These are phyloP conservation scores for Nothoprocta pentlandii DNA, from an alignment of 2,113 vertebrate genomes.

Conservation along the genomic window DNA sequence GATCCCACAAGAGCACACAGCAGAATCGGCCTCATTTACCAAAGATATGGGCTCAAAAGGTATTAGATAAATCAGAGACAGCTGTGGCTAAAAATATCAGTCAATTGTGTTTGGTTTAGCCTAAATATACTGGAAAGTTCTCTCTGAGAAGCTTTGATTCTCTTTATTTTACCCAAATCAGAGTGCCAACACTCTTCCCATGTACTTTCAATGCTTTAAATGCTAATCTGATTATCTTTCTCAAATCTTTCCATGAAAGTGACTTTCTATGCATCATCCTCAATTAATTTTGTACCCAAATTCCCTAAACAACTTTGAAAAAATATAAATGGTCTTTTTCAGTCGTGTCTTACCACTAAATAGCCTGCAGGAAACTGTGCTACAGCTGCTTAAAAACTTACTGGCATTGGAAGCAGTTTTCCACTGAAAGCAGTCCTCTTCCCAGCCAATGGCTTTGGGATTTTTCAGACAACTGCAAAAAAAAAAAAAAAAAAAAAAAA, in stretches of 20 bases:
- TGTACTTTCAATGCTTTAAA: neutral
- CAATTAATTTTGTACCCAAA: neutral
- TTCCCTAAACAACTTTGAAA: neutral
- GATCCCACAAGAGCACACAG: rapidly evolving
- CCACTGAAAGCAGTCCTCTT: neutral
- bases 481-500: neutral
- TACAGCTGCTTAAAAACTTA: neutral
- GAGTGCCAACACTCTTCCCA: neutral
- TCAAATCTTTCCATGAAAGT: neutral
- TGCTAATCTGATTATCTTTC: neutral
- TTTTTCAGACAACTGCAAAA: neutral
- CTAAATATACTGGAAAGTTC: neutral
- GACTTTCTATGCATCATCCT: neutral
- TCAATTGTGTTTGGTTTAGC: neutral
- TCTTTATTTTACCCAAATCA: neutral
- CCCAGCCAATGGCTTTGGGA: neutral
- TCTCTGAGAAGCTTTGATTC: neutral
- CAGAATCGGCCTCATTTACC: rapidly evolving
- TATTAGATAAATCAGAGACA: rapidly evolving
- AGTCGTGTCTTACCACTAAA: neutral
- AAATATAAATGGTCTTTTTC: neutral
- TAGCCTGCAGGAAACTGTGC: neutral
- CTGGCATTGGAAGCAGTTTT: rapidly evolving
- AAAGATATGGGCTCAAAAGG: rapidly evolving
- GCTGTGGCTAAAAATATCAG: neutral